These are phyloP conservation scores for Pomatorhinus ruficollis DNA, from an alignment of 2,113 vertebrate species.

Conservation along the genomic window DNA sequence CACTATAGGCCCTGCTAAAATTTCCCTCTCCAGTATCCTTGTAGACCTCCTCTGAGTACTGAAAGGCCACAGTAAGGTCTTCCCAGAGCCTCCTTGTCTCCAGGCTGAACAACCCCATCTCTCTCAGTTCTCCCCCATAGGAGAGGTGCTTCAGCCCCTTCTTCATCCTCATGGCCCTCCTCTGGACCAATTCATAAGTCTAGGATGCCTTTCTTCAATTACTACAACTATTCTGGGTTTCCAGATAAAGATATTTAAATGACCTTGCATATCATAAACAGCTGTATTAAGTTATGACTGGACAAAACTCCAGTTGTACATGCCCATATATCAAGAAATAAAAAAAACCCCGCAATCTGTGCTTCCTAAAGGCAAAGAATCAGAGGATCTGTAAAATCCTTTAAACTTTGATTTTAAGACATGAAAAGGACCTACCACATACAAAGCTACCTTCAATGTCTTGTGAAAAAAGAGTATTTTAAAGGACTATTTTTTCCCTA, in stretches of 20 bases:
- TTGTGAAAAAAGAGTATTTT: neutral
- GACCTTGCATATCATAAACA: neutral
- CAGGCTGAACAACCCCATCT: neutral
- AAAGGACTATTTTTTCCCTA: neutral
- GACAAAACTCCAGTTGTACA: neutral
- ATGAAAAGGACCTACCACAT: neutral
- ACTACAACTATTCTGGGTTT: neutral
- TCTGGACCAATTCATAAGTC: neutral
- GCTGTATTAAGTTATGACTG: neutral
- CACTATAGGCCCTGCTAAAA: neutral
- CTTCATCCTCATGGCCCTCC: neutral
- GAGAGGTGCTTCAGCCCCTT: neutral
- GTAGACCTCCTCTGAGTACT: neutral
- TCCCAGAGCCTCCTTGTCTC: too few species aligned
- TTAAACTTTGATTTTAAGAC: neutral
- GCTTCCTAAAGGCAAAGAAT: neutral
- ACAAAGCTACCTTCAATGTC: neutral
- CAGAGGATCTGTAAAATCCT: neutral
- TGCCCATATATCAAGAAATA: neutral
- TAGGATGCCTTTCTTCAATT: neutral
- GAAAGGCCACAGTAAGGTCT: neutral
- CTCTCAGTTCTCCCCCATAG: neutral
- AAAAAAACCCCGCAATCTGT: neutral
- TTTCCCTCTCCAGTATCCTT: neutral
- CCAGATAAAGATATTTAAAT: neutral